A percentile compares a stretch with the other conserved stretches of the same genome.
Evolutionary conservation across 2,888 invertebrate genomes (phyloP).

Genomic region (Calliphora vomitoria): DNA sequence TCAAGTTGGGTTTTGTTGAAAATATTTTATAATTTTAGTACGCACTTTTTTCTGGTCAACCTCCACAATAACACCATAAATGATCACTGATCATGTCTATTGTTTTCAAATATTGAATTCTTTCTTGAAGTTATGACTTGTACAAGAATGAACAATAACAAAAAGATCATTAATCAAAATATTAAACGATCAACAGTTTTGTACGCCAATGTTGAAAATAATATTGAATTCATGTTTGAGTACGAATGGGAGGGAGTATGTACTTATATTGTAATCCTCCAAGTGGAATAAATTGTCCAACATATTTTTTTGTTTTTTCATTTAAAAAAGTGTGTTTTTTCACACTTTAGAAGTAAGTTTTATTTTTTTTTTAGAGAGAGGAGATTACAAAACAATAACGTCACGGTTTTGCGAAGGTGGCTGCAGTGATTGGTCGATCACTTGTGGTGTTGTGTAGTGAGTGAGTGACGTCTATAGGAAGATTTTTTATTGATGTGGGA

Average conservation of each 20-base stretch:
- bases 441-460: conserved; percentile 23
- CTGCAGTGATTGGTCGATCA: conserved; percentile 36
- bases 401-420: conserved; percentile 78
- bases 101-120: neutral
- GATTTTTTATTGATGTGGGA: conserved; percentile 31
- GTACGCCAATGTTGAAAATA: conserved; percentile 78
- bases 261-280: conserved; percentile 33
- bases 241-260: conserved; percentile 6
- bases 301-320: neutral
- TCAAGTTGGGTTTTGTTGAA: no score
- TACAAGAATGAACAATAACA: conserved; percentile 20
- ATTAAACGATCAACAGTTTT: conserved; percentile 83
- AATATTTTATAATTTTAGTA: no score
- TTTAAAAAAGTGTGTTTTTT: conserved; percentile 47
- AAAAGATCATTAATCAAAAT: conserved; percentile 82
- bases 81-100: neutral
- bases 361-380: neutral
- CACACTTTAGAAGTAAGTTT: conserved; percentile 41
- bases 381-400: conserved; percentile 78
- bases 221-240: conserved; percentile 74
- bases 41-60: no score
- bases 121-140: conserved; percentile 39
- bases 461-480: conserved; percentile 5
- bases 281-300: conserved; percentile 28
- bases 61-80: neutral